phyloP scores from a whole-genome alignment of 2,888 invertebrate genomes.

The Alloscopus bannaensis region DNA sequence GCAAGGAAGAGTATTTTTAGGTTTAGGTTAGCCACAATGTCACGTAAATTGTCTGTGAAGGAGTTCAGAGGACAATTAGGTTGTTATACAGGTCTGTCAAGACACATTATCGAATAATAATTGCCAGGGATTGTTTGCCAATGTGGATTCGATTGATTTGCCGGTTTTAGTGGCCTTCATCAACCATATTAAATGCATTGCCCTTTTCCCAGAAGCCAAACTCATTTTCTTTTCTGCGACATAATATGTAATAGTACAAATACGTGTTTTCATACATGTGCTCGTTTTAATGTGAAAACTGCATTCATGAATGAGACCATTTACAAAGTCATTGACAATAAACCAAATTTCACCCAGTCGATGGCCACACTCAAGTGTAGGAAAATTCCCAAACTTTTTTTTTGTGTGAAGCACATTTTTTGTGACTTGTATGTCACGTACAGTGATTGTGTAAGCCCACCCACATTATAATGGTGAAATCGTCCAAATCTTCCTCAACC shows the following conservation, averaged over 20 bases:
- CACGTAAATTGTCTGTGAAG: no score
- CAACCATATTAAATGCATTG: slow-evolving; percentile 18
- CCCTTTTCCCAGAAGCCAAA: slow-evolving; percentile 23
- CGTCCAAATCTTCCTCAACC: no score
- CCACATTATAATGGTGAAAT: no score
- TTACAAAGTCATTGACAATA: slow-evolving; percentile 27
- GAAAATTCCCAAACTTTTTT: slow-evolving; percentile 56
- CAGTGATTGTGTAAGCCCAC: no score
- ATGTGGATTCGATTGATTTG: neutral
- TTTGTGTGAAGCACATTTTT: slow-evolving; percentile 7
- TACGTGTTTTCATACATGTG: no score
- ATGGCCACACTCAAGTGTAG: slow-evolving; percentile 42
- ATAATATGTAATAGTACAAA: neutral
- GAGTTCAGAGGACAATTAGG: no score
- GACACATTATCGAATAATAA: no score
- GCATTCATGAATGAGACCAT: neutral
- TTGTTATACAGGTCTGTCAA: no score
- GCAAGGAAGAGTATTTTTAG: no score
- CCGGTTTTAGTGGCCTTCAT: neutral
- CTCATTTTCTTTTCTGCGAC: neutral
- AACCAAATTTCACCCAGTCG: slow-evolving; percentile 23
- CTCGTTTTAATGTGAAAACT: slow-evolving; percentile 14
- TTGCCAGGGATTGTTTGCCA: no score
- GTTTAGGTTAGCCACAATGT: no score
- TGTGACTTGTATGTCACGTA: no score